These are phyloP conservation scores for Salpingus planirostris DNA, from an alignment of 2,888 invertebrate genomes.

Conservation along the genomic window DNA sequence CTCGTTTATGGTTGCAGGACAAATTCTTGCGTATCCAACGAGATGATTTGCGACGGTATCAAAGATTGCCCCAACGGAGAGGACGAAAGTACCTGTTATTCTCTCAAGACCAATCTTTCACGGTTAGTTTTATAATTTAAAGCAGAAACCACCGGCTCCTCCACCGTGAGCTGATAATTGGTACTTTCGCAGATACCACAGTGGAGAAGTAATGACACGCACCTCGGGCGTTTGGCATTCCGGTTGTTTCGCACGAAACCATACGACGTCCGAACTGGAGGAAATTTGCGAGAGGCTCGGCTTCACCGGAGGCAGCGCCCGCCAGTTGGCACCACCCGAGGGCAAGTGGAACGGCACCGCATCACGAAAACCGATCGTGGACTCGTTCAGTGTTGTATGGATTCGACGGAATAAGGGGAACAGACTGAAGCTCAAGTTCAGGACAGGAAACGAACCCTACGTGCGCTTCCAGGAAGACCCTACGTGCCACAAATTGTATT, in stretches of 20 bases:
- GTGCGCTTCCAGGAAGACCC: slow-evolving; percentile 28
- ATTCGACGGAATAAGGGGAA: slow-evolving; percentile 22
- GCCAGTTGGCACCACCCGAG: slow-evolving; percentile 18
- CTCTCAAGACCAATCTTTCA: slow-evolving; percentile 28
- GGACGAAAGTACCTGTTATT: slow-evolving; percentile 61
- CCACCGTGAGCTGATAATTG: not conserved
- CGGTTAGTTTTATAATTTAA: not conserved
- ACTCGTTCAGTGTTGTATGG: slow-evolving; percentile 32
- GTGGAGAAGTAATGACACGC: slow-evolving; percentile 57
- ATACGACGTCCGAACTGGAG: slow-evolving; percentile 48
- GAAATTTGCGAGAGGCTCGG: slow-evolving; percentile 55
- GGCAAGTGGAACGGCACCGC: slow-evolving; percentile 10
- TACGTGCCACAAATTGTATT: slow-evolving; percentile 30
- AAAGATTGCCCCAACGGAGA: slow-evolving; percentile 64
- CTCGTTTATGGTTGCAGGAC: no score
- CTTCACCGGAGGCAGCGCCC: slow-evolving; percentile 49
- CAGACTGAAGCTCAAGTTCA: slow-evolving; percentile 23
- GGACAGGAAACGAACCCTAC: slow-evolving; percentile 32
- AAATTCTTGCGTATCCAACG: slow-evolving; percentile 57
- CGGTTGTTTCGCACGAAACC: slow-evolving; percentile 52
- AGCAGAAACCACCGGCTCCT: not conserved
- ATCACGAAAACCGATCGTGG: slow-evolving; percentile 21
- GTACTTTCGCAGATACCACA: slow-evolving; percentile 33
- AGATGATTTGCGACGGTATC: slow-evolving; percentile 69
- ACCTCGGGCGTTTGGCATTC: slow-evolving; percentile 64